phyloP scores from a whole-genome alignment of 2,113 vertebrate genomes.

The Pelobates fuscus region DNA sequence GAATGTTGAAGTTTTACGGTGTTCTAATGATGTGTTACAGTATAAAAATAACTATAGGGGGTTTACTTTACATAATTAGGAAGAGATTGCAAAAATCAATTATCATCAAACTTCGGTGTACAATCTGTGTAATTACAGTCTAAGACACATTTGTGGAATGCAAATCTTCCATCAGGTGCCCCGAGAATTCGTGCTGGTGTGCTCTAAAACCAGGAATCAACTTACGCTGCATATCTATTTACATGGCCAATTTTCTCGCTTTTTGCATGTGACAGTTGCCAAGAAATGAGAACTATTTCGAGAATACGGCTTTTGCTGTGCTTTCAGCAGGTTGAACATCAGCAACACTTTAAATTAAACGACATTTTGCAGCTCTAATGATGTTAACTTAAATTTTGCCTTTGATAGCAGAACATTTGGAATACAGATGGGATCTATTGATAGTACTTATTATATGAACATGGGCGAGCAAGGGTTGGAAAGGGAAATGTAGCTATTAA shows the following conservation, averaged over 20 bases:
- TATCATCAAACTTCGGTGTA: slow-evolving; percentile 32
- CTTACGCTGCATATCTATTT: slow-evolving; percentile 22
- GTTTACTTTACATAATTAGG: slow-evolving; percentile 35
- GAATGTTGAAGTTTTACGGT: not conserved
- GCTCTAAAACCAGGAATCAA: slow-evolving; percentile 13
- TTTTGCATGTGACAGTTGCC: not conserved
- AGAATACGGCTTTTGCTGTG: slow-evolving; percentile 19
- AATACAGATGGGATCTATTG: not conserved
- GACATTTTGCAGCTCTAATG: not conserved
- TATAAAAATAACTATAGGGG: slow-evolving; percentile 36
- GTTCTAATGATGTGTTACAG: slow-evolving; percentile 3
- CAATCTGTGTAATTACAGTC: slow-evolving; percentile 7
- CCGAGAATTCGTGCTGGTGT: not conserved
- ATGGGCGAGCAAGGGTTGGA: too few species aligned
- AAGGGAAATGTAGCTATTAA: too few species aligned
- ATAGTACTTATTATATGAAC: too few species aligned
- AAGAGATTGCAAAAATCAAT: slow-evolving; percentile 44
- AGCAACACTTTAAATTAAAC: not conserved
- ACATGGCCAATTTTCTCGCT: not conserved
- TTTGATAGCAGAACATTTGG: not conserved
- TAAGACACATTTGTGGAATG: not conserved
- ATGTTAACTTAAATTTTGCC: not conserved
- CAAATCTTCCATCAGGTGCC: slow-evolving; percentile 9
- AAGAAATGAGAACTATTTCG: slow-evolving; percentile 3
- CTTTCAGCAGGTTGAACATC: not conserved